Evolutionary conservation across 2,113 vertebrate species (phyloP).

Genomic region (Melanotaenia duboulayi): DNA sequence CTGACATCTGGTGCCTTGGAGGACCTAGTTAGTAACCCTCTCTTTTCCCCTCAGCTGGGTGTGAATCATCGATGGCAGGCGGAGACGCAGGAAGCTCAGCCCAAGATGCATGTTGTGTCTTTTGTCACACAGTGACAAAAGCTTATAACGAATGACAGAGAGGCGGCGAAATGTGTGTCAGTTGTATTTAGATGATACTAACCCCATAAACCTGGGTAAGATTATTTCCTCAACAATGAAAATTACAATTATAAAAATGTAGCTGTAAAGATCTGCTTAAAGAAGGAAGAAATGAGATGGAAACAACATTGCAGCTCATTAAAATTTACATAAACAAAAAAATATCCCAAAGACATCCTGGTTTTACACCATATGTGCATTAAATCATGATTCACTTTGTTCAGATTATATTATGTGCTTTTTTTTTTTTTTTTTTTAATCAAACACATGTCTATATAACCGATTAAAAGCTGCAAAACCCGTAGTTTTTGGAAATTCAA

Average conservation of each 20-base stretch:
- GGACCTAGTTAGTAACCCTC: slow-evolving; percentile 81
- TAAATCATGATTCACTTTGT: slow-evolving; percentile 33
- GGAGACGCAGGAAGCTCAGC: slow-evolving; percentile 57
- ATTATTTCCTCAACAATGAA: slow-evolving; percentile 1
- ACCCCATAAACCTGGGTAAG: slow-evolving; percentile 23
- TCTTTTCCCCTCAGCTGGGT: slow-evolving; percentile 66
- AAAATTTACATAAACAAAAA: slow-evolving; percentile 10
- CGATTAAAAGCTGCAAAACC: slow-evolving; percentile 37
- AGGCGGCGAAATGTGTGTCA: slow-evolving; percentile 33
- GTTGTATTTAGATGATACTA: background rate
- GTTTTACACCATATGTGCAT: background rate
- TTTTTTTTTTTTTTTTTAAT: slow-evolving; percentile 37
- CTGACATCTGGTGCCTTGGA: slow-evolving; percentile 81
- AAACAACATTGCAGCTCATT: slow-evolving; percentile 4
- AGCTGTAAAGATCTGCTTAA: background rate
- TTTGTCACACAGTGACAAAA: slow-evolving; percentile 73
- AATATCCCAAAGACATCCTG: slow-evolving; percentile 39
- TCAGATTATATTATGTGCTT: slow-evolving; percentile 26
- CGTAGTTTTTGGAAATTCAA: slow-evolving; percentile 26
- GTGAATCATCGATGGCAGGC: slow-evolving; percentile 78
- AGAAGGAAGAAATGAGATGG: background rate
- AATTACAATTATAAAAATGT: background rate
- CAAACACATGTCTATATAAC: slow-evolving; percentile 31
- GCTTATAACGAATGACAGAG: slow-evolving; percentile 57
- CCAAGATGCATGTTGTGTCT: slow-evolving; percentile 68